Evolutionary conservation across 2,888 invertebrate genomes (phyloP), one percentile per base, ranked within the genome.

Genomic region (Scelioninae gen. 1): DNA sequence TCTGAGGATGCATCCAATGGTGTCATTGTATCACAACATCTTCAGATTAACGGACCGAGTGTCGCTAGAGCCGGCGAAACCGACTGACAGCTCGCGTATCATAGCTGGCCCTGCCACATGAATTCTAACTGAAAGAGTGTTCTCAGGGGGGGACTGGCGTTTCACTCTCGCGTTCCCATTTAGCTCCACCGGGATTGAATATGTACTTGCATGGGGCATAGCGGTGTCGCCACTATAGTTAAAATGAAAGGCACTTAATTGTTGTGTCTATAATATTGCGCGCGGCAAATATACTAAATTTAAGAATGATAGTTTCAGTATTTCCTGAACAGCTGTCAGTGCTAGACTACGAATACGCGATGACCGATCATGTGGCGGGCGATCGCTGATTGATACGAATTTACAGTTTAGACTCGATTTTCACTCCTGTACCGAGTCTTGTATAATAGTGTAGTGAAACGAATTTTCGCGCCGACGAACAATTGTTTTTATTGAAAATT

Each of bases 241-340:
- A 90, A 92, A 92, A 92, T 91, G 92, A 92, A 92, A 92, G 92
- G 92, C 89, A 88, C 87, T 90, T 90, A 90, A 91, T 91, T 90
- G 90, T 89, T 84, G 84, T 87, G 88, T 88, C 89, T 89, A 89
- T 88, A 89, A 88, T 88, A 88, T 89, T 88, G 87, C 88, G 81
- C 85, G 85, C 76, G 84, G 84, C 83, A 86, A 87, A 87, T 85
- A 86, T 88, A 89, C 90, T 89, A 88, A 90, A 90, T 89, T 89
- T 88, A 86, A 90, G 90, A 90, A 90, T 89, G 89, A 90, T 90
- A 89, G 90, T 90, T 91, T 90, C 92, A 92, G 92, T 92, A 89
- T 91, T 92, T 92, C 90, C 90, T 90, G 91, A 92, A 92, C 92
- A 89, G 89, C 90, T 92, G 92, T 91, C 91, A 92, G 92, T 88